Evolutionary conservation across 1,140 invertebrate genomes (phyloP), one percentile per base, ranked within the genome.

Genomic region (Steinernema khuongi): DNA sequence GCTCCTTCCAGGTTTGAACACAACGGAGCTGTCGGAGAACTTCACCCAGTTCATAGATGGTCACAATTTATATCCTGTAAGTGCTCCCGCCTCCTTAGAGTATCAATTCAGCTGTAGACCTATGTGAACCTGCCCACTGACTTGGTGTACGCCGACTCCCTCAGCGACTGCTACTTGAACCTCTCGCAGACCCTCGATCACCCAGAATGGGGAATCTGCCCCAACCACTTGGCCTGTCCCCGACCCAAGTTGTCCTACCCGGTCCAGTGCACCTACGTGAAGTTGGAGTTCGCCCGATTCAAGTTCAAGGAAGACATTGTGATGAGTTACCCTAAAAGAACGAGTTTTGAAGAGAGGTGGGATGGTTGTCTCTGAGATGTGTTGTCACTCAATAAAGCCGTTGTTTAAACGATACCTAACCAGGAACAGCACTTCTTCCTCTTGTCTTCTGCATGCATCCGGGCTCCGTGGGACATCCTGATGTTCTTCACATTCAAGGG

Each of bases 281-380:
- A 22, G 11, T 17, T 60, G 4, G 14, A 22, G 50, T 60, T 14
- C 26, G 19, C 14, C 11, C 11, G 50, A 4, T 11, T 60, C 4
- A 22, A n/a, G 14, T 22, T 60, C 14, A 7, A 22, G 2, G 50
- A 60, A 4, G 50, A 7, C 11, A 22, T 60, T 4, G 50, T 60
- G 4, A 7, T 60, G 50, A 60, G 50, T 60, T 60, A 14, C 19
- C 50, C 50, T 4, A 22, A 60, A 60, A 7, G 50, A 22, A 60
- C 19, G 4, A 14, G 4, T 14, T 26, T 60, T 22, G 11, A 60
- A 11, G 26, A 7, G 11, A 60, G 26, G 19, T 41, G 7, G 36
- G 50, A 60, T 60, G 50, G 50, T 11, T 60, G 50, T 60, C 50
- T n/a, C n/a, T n/a, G n/a, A n/a, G n/a, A n/a, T n/a, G n/a, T n/a